Conservation (phyloP, 2,113 vertebrate species). For the Engraulis encrasicolus region DNA sequence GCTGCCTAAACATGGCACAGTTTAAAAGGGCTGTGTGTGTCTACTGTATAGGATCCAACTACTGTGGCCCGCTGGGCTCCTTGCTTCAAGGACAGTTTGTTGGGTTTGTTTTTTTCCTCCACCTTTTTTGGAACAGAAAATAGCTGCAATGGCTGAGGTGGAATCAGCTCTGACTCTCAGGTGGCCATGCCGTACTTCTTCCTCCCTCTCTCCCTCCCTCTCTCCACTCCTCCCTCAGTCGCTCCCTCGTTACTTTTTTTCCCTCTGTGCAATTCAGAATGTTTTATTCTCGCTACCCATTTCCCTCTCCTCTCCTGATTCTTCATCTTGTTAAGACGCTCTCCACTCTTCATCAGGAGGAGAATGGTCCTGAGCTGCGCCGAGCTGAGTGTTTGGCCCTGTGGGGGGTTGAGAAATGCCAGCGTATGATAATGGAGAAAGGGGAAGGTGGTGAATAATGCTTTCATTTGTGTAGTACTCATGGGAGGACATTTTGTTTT, state of each 20-base stretch:
- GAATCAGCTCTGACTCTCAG: background rate
- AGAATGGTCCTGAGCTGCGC: background rate
- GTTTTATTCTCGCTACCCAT: background rate
- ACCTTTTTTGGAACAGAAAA: background rate
- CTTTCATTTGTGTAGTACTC: constrained; percentile 33
- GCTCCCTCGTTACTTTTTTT: too few species aligned
- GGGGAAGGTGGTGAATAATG: constrained; percentile 35
- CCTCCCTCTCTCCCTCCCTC: background rate
- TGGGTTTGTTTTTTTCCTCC: too few species aligned
- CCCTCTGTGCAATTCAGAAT: background rate
- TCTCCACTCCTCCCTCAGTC: background rate
- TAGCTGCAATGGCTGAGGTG: background rate
- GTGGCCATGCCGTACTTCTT: background rate
- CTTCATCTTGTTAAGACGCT: background rate
- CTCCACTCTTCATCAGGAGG: background rate
- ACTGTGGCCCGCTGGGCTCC: background rate
- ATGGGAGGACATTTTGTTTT: constrained; percentile 20
- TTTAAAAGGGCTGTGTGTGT: background rate
- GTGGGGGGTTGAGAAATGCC: constrained; percentile 18
- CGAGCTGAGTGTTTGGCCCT: background rate
- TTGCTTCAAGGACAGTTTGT: background rate
- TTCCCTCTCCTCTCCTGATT: background rate
- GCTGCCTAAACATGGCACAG: background rate
- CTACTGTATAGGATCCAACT: background rate
- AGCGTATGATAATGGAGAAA: constrained; percentile 15